Evolutionary conservation across 35 echinoderm and acorn worm genomes (phyloP).

Genomic region (Lytechinus variegatus): DNA sequence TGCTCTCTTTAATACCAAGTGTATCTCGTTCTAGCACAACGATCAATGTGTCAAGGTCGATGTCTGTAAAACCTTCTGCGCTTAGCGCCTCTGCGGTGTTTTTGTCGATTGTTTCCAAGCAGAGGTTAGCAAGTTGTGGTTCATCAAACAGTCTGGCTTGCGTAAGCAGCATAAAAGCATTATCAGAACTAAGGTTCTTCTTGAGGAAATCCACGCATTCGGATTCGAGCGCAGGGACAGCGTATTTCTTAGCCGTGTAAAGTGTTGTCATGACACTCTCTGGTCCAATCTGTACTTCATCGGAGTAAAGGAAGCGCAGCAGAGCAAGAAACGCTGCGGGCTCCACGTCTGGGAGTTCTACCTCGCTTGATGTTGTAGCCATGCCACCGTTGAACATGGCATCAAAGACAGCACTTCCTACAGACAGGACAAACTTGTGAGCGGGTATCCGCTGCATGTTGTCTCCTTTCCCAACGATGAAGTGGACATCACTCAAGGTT

Average conservation of each 20-base stretch:
- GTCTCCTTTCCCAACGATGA: conserved; percentile 90
- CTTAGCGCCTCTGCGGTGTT: conserved; percentile 83
- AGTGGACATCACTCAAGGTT: conserved; percentile 96
- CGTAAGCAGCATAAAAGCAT: conserved; percentile 95
- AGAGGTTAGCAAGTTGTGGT: conserved; percentile 93
- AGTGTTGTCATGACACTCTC: conserved; percentile 98
- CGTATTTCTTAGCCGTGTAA: conserved; percentile 97
- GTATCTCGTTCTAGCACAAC: conserved; percentile 94
- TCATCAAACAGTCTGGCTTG: conserved; percentile 96
- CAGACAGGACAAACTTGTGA: conserved; percentile 97
- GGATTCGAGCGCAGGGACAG: conserved; percentile 93
- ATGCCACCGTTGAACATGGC: conserved; percentile 99
- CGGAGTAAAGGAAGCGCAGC: conserved; percentile 89
- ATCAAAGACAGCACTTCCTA: conserved; percentile 98
- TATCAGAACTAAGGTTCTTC: conserved; percentile 91
- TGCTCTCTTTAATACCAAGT: conserved; percentile 92
- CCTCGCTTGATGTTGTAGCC: conserved; percentile 93
- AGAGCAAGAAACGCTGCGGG: conserved; percentile 91
- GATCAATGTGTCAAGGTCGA: conserved; percentile 87
- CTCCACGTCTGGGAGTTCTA: conserved; percentile 94
- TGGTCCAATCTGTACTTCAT: conserved; percentile 91
- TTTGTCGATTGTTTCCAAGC: conserved; percentile 97
- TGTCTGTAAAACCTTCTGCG: conserved; percentile 97
- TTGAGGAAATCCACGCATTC: conserved; percentile 97
- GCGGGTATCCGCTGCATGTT: conserved; percentile 93